These are phyloP conservation scores for Anastatus disparis DNA, from an alignment of 1,140 invertebrate species.

Conservation along the genomic window DNA sequence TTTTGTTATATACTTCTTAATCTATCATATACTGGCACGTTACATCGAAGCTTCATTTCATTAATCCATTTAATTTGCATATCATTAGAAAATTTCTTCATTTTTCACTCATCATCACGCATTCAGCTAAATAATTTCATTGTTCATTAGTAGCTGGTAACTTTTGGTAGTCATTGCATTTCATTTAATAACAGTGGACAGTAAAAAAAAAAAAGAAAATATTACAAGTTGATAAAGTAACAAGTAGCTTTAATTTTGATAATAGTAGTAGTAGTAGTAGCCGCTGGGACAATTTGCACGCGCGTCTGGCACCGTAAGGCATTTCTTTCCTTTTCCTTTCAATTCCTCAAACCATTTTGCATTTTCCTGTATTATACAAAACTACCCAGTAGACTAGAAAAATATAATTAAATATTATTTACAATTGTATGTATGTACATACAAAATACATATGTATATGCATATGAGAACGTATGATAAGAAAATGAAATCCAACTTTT, in stretches of 20 bases:
- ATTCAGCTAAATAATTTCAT: background rate
- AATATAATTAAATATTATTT: no score
- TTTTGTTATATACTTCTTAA: background rate
- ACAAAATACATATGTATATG: no score
- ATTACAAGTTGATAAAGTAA: no score
- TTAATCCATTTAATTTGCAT: conserved; percentile 25
- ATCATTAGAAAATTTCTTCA: background rate
- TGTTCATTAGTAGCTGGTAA: conserved; percentile 8
- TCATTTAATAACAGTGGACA: background rate
- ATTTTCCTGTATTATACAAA: no score
- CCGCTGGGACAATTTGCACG: conserved; percentile 45
- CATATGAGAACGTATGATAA: no score
- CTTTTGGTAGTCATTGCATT: conserved; percentile 18
- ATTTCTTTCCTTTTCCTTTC: conserved; percentile 2
- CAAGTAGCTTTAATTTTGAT: no score
- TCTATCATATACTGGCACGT: conserved; percentile 17
- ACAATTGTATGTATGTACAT: no score
- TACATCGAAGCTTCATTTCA: conserved; percentile 16
- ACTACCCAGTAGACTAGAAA: no score
- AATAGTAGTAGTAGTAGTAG: no score
- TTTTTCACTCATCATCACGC: background rate
- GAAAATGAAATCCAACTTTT: no score
- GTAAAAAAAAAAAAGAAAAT: background rate
- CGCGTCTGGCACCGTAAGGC: conserved; percentile 52
- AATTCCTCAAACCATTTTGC: no score